Evolutionary conservation across 1,140 invertebrate genomes (phyloP).

Genomic region (Drosophila setifemur): DNA sequence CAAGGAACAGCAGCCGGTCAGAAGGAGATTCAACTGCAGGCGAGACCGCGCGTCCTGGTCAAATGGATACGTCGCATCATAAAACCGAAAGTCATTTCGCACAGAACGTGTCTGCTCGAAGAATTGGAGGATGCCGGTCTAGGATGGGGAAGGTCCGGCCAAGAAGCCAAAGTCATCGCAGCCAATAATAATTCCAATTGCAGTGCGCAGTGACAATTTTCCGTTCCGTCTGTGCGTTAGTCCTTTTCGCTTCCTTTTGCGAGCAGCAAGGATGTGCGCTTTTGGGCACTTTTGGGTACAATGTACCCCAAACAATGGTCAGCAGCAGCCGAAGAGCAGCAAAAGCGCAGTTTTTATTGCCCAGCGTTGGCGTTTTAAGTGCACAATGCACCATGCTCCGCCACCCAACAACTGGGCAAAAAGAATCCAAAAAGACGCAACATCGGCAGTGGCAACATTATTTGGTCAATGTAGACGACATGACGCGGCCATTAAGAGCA

Average conservation of each 20-base stretch:
- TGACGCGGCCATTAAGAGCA: conserved; percentile 79
- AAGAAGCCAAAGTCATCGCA: conserved; percentile 80
- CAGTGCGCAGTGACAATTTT: conserved; percentile 79
- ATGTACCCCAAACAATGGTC: conserved; percentile 78
- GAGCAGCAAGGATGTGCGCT: conserved; percentile 38
- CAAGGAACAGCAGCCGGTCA: conserved; percentile 27
- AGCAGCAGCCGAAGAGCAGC: conserved; percentile 41
- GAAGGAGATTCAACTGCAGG: no score
- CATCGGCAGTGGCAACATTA: conserved; percentile 61
- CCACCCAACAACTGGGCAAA: conserved; percentile 9
- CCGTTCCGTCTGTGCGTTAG: conserved; percentile 4
- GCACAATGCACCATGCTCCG: conserved; percentile 48
- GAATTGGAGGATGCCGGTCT: neutral
- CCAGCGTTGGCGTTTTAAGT: conserved; percentile 73
- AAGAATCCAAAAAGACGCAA: conserved; percentile 21
- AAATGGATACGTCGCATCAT: conserved; percentile 78
- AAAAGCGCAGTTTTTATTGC: conserved; percentile 65
- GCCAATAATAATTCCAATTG: conserved; percentile 81
- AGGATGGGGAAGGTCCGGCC: conserved; percentile 42
- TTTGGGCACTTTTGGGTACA: conserved; percentile 64
- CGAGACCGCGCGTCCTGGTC: conserved; percentile 56
- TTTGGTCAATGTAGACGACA: conserved; percentile 81
- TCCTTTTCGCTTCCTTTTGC: neutral
- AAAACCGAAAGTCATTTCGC: conserved; percentile 80
- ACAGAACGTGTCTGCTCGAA: conserved; percentile 65